Evolutionary conservation across 1,140 invertebrate genomes (phyloP).

Genomic region (Bactericera cockerelli): DNA sequence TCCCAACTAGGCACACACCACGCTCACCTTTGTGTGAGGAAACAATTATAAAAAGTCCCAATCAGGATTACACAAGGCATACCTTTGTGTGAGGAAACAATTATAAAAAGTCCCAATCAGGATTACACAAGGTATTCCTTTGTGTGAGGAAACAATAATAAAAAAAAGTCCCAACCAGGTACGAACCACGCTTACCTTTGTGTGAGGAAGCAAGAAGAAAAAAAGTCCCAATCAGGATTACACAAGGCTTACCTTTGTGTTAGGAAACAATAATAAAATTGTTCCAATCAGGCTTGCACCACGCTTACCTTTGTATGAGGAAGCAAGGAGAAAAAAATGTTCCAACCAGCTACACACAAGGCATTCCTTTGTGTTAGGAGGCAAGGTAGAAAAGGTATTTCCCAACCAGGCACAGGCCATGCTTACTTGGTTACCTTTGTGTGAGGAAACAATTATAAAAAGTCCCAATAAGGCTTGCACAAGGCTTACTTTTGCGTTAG

Average conservation of each 20-base stretch:
- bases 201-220: conserved; percentile 28
- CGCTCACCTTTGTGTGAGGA: conserved; percentile 54
- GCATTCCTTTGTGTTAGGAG: conserved; percentile 40
- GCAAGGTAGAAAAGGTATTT: conserved; percentile 11
- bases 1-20: conserved; percentile 67
- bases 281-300: conserved; percentile 58
- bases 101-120: conserved; percentile 74
- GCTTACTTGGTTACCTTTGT: conserved; percentile 70
- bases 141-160: conserved; percentile 41
- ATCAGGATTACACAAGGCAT: background rate
- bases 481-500: no score
- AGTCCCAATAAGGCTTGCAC: no score
- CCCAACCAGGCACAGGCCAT: conserved; percentile 64
- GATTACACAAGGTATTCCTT: conserved; percentile 68
- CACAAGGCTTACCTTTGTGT: conserved; percentile 29
- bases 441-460: conserved; percentile 63
- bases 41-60: conserved; percentile 31
- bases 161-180: conserved; percentile 45
- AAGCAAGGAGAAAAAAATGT: background rate
- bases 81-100: conserved; percentile 61
- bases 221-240: conserved; percentile 35
- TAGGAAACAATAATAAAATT: conserved; percentile 33
- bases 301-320: conserved; percentile 62
- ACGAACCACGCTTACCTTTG: conserved; percentile 65
- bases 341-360: background rate